These are phyloP conservation scores for Sander vitreus DNA, from an alignment of 2,113 vertebrate genomes.

Conservation along the genomic window DNA sequence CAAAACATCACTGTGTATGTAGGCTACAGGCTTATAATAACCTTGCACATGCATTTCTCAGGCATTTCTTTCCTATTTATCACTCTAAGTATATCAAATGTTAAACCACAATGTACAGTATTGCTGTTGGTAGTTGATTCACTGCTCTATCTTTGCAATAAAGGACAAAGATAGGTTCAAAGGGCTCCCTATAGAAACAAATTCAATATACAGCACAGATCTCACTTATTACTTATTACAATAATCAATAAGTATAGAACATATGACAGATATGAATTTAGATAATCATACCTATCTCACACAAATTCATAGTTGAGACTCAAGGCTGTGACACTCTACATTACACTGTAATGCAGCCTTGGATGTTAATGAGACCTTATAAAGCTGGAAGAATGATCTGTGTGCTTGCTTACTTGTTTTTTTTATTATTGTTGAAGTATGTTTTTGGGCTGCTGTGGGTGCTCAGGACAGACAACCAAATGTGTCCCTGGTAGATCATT, in stretches of 20 bases:
- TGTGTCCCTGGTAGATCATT: not conserved
- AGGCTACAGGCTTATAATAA: not conserved
- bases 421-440: not conserved
- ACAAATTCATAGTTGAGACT: conserved; percentile 6
- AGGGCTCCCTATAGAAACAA: not conserved
- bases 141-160: not conserved
- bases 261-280: conserved; percentile 8
- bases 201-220: not conserved
- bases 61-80: not conserved
- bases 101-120: not conserved
- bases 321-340: conserved; percentile 1
- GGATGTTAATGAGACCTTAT: conserved; percentile 23
- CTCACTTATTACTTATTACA: too few species aligned
- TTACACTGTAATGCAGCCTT: conserved; percentile 19
- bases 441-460: not conserved
- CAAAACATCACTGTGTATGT: not conserved
- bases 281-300: not conserved
- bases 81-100: not conserved
- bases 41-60: not conserved
- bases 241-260: not conserved
- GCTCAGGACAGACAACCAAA: not conserved
- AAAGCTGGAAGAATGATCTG: not conserved
- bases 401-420: not conserved
- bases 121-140: not conserved
- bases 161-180: not conserved